phyloP scores from a whole-genome alignment of 2,113 vertebrate species.

The Morphnarchus princeps region DNA sequence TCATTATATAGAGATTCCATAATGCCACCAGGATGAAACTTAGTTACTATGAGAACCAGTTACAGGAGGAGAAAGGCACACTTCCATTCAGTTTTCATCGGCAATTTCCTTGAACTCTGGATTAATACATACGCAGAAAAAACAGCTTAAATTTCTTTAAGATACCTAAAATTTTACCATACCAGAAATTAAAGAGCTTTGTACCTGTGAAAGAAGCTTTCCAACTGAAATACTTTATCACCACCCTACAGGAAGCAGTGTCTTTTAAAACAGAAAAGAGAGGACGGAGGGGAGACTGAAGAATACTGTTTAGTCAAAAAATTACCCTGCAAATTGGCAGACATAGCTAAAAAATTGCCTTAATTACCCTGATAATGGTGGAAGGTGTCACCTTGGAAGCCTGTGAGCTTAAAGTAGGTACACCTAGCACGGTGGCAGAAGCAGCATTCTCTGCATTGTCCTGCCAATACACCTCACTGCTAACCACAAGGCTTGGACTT shows the following conservation, averaged over 20 bases:
- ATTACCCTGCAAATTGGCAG: not conserved
- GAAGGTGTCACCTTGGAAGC: not conserved
- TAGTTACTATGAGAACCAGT: not conserved
- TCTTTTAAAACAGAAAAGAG: not conserved
- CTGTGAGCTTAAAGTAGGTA: not conserved
- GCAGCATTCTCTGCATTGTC: not conserved
- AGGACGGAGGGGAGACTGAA: not conserved
- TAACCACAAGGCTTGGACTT: not conserved
- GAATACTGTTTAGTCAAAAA: not conserved
- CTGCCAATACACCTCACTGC: not conserved
- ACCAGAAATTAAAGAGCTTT: not conserved
- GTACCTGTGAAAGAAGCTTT: not conserved
- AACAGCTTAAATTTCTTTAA: not conserved
- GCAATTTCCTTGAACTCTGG: not conserved
- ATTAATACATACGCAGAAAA: not conserved
- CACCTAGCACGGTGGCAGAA: accelerated
- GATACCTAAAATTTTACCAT: not conserved
- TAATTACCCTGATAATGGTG: not conserved
- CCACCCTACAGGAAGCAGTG: not conserved
- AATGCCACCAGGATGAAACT: not conserved
- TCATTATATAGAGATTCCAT: not conserved
- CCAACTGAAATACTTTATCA: not conserved
- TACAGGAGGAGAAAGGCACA: not conserved
- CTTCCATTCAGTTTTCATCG: not conserved
- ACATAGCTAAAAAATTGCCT: not conserved